Conservation (phyloP, 2,113 vertebrate species). For the Psilopsiagon aurifrons region DNA sequence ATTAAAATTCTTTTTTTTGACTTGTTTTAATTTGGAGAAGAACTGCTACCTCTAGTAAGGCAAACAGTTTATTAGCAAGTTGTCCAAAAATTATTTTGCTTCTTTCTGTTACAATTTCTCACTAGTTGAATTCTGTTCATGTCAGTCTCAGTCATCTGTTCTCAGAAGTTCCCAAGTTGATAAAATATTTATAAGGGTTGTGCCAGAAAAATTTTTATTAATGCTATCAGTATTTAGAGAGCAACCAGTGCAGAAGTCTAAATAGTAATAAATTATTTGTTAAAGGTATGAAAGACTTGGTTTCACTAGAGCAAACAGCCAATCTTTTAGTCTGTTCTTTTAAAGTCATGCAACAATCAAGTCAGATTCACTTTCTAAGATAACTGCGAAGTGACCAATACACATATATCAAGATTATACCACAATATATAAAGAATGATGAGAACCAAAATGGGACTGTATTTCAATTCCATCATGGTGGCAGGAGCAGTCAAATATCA, state of each 20-base stretch:
- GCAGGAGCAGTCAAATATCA: background rate
- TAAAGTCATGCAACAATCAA: background rate
- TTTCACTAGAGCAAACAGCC: background rate
- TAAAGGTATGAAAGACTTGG: background rate
- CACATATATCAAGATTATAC: background rate
- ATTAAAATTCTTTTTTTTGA: background rate
- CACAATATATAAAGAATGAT: background rate
- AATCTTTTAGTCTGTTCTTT: background rate
- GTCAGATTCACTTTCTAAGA: background rate
- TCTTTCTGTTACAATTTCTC: background rate
- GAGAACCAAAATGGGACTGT: background rate
- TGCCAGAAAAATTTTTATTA: background rate
- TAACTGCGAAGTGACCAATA: background rate
- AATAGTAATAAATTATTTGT: constrained; percentile 36
- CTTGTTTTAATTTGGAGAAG: background rate
- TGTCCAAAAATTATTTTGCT: background rate
- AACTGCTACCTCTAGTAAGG: background rate
- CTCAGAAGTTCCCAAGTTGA: constrained; percentile 18
- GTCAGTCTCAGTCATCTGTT: background rate
- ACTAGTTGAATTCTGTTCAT: background rate
- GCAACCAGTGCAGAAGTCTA: constrained; percentile 21
- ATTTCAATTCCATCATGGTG: background rate
- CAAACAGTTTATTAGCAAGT: background rate
- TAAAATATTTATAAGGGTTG: constrained; percentile 49
- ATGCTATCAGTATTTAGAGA: constrained; percentile 2